Conservation (phyloP, 1,140 invertebrate species). For the Diachasmimorpha longicaudata region DNA sequence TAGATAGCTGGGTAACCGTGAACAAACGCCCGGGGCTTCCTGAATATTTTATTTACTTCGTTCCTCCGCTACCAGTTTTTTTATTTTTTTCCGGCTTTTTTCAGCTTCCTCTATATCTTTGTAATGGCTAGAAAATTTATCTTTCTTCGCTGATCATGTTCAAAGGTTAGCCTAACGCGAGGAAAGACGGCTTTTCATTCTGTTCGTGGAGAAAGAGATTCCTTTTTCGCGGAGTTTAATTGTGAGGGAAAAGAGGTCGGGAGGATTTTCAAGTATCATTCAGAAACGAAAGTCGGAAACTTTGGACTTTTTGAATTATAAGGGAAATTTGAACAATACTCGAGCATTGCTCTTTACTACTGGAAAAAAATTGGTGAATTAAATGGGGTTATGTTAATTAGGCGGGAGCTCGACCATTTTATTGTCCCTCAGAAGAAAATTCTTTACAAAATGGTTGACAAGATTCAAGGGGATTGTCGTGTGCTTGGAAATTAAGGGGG, state of each 20-base stretch:
- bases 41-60: constrained; percentile 56
- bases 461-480: neutral
- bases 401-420: neutral
- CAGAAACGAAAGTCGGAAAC: neutral
- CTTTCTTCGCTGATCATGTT: constrained; percentile 8
- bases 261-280: neutral
- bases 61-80: neutral
- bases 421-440: neutral
- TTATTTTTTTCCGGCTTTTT: constrained; percentile 23
- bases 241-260: neutral
- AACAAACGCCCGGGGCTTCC: constrained; percentile 46
- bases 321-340: neutral
- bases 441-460: neutral
- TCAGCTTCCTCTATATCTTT: constrained; percentile 24
- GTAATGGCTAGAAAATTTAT: constrained; percentile 38
- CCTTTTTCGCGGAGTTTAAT: neutral
- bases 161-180: neutral
- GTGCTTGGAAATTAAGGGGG: too few relatives aligned
- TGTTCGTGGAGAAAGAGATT: neutral
- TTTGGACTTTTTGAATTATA: neutral
- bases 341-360: neutral
- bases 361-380: neutral
- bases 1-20: constrained; percentile 32
- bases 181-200: neutral
- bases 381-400: neutral